Conservation (phyloP, 1,140 invertebrate genomes). For the Geopemphigus sp. region DNA sequence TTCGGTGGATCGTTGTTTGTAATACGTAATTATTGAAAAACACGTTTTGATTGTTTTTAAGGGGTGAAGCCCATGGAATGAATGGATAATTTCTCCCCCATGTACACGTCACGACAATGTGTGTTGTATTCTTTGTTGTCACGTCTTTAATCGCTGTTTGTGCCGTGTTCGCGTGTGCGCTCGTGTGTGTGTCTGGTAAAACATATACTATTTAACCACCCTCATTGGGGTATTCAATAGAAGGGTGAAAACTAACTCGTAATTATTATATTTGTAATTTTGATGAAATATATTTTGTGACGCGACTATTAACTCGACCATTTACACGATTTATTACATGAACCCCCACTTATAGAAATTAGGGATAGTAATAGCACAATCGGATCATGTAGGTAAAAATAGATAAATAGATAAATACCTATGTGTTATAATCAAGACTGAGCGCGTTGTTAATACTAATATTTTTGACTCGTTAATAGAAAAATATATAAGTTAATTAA, state of each 20-base stretch:
- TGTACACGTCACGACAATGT: neutral
- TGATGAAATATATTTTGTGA: neutral
- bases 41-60: neutral
- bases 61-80: neutral
- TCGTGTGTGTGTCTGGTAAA: neutral
- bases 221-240: neutral
- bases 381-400: too few species aligned
- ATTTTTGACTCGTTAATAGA: too few species aligned
- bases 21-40: neutral
- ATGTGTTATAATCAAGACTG: too few species aligned
- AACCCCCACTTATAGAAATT: neutral
- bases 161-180: neutral
- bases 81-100: neutral
- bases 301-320: neutral
- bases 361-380: neutral
- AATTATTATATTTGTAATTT: constrained; percentile 10
- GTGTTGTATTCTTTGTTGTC: constrained; percentile 14
- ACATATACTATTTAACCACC: constrained; percentile 2
- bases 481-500: too few species aligned
- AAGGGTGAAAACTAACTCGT: constrained; percentile 18
- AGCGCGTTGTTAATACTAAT: too few species aligned
- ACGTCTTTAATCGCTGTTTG: neutral
- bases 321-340: neutral
- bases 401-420: too few species aligned
- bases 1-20: too few species aligned